Evolutionary conservation across 2,797 vertebrate genomes (phyloP), one percentile per base, ranked within the genome.

Genomic region (Manis pentadactyla): DNA sequence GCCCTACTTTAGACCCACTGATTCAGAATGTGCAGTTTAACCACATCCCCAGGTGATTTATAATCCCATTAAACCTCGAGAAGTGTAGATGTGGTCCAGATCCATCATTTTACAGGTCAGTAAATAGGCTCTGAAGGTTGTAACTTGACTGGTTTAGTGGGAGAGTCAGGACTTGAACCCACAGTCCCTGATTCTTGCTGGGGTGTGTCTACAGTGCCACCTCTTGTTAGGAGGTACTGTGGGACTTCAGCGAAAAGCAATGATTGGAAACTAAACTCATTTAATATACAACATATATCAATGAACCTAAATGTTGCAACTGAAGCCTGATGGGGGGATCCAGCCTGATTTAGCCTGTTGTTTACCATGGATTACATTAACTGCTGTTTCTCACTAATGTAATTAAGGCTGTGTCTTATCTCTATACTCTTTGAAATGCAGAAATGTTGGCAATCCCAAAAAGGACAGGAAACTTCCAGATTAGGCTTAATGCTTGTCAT

Each of bases 401-500:
- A 86, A 73, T 82, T 61, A 55, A 46, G n/a, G 66, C 42, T 82
- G 0, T 23, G 7, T 63, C 51, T 96, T 69, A 87, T 78, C 4
- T 0, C 4, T 92, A 71, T 34, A 25, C 0, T 93, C 64, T 93
- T 82, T 95, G 81, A 94, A 97, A 93, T 93, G 78, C 4, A 91
- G 79, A 90, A 81, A 29, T 51, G 77, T 87, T 95, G 95, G 42
- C 75, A 88, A 66, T 64, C 84, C 39, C 55, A 63, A 94, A 96
- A 78, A 94, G 89, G 66, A 96, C 71, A 75, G 74, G 59, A 39
- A 42, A 59, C 97, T 97, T 91, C 92, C 15, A 29, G 73, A 46
- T 64, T 96, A 96, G 39, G 96, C 94, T 97, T 96, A 95, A 97
- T 95, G 42, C 75, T 92, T 97, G 86, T 96, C 96, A 39, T 73